Conservation (phyloP, 2,888 invertebrate species). For the Stenichneumon culpator region DNA sequence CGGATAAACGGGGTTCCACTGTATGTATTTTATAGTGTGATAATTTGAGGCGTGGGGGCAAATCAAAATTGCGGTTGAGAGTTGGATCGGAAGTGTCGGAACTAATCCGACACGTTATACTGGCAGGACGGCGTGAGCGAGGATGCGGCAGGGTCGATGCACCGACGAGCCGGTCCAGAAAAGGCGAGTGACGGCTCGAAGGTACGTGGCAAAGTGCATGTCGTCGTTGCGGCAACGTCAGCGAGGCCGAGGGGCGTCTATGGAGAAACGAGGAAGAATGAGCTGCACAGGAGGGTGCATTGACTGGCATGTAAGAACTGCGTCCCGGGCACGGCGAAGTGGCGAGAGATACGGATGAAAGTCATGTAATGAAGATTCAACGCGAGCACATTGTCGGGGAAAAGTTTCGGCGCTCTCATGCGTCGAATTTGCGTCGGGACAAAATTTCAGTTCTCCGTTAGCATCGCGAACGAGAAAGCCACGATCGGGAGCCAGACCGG, state of each 20-base stretch:
- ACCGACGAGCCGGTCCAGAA: background rate
- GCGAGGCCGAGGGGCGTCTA: background rate
- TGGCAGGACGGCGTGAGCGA: background rate
- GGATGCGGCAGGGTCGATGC: constrained; percentile 2
- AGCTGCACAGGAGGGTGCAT: background rate
- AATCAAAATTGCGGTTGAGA: no score
- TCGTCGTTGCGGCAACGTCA: background rate
- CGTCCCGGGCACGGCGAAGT: background rate
- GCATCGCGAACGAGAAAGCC: no score
- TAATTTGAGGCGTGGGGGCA: background rate
- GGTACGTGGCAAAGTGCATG: constrained; percentile 6
- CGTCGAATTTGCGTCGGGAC: no score
- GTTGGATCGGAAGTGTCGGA: no score
- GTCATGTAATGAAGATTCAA: no score
- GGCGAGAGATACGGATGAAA: no score
- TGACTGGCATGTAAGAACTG: background rate
- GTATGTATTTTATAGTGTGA: background rate
- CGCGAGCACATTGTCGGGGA: no score
- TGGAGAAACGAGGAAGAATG: background rate
- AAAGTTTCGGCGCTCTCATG: background rate
- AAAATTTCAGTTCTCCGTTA: no score
- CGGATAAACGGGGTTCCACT: no score
- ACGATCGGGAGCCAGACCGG: no score
- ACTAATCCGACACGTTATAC: no score
- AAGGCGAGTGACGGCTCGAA: background rate